These are phyloP conservation scores for Ceryle rudis DNA, from an alignment of 2,797 vertebrate species.

Conservation along the genomic window DNA sequence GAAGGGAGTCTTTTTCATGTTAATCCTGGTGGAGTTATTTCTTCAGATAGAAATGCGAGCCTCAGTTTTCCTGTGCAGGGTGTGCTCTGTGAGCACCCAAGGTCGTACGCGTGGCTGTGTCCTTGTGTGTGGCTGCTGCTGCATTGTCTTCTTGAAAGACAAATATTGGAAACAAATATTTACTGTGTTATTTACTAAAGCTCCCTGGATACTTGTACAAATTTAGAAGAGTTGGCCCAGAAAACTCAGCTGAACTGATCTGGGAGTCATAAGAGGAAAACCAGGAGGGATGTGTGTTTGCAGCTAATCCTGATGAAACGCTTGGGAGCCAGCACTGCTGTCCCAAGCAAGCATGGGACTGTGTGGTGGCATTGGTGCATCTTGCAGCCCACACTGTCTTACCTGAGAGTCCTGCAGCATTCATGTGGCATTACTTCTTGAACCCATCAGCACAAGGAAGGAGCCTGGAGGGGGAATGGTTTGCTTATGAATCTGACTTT, in stretches of 20 bases:
- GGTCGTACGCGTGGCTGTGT: accelerated
- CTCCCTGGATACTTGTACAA: conserved; percentile 49
- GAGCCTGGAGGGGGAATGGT: not conserved
- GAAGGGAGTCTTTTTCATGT: not conserved
- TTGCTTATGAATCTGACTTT: not conserved
- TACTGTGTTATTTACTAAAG: conserved; percentile 46
- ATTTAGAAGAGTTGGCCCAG: conserved; percentile 48
- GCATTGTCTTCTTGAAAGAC: conserved; percentile 33
- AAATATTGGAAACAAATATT: conserved; percentile 60
- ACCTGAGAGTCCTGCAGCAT: not conserved
- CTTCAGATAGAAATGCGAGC: not conserved
- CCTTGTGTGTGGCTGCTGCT: not conserved
- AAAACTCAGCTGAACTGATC: not conserved
- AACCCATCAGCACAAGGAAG: not conserved
- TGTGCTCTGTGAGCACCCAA: accelerated
- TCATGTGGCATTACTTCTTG: not conserved
- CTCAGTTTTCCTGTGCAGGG: accelerated
- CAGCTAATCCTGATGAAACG: not conserved
- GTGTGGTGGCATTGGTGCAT: not conserved
- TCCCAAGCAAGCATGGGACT: not conserved
- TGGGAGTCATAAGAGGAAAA: conserved; percentile 4
- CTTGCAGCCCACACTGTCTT: not conserved
- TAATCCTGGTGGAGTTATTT: not conserved
- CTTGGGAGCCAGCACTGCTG: not conserved
- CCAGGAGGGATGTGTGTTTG: not conserved